These are phyloP conservation scores for Trichonephila clavata DNA, from an alignment of 1,140 invertebrate genomes.

Conservation along the genomic window DNA sequence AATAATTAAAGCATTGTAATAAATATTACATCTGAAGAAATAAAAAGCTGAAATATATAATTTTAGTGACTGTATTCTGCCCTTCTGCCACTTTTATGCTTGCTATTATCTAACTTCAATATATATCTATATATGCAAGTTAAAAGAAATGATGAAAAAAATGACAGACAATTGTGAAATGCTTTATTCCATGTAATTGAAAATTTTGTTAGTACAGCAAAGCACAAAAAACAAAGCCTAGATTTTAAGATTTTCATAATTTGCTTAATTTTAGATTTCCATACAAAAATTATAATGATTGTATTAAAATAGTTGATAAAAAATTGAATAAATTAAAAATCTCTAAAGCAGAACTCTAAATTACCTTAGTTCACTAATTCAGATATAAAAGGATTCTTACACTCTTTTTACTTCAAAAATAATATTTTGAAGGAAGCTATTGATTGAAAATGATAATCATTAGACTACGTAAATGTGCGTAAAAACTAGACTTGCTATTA, in stretches of 20 bases:
- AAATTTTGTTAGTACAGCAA: not conserved
- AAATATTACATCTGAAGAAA: too few species aligned
- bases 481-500: not conserved
- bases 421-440: not conserved
- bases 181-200: not conserved
- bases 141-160: not conserved
- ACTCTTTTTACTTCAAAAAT: too few species aligned
- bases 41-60: too few species aligned
- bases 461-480: not conserved
- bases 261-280: not conserved
- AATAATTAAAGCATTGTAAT: too few species aligned
- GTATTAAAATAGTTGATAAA: not conserved
- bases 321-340: not conserved
- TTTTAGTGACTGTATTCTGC: too few species aligned
- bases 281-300: not conserved
- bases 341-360: not conserved
- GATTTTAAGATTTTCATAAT: not conserved
- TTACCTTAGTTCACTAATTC: too few species aligned
- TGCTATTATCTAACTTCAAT: too few species aligned
- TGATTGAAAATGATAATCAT: not conserved
- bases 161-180: not conserved
- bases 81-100: too few species aligned
- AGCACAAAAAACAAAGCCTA: not conserved
- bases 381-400: too few species aligned
- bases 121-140: not conserved